Conservation (phyloP, 2,888 invertebrate species). For the Diogma glabrata region DNA sequence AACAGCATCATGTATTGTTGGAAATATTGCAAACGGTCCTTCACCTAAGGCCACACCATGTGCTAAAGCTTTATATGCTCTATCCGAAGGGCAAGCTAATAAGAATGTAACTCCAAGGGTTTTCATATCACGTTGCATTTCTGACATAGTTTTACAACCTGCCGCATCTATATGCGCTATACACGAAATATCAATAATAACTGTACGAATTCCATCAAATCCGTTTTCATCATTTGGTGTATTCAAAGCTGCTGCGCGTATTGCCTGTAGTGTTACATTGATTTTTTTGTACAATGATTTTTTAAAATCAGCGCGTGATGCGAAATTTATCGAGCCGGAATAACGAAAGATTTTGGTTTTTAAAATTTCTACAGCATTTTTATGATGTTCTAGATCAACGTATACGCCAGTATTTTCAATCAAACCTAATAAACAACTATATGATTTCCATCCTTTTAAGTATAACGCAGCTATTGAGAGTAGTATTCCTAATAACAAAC, state of each 20-base stretch:
- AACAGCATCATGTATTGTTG: constrained; percentile 53
- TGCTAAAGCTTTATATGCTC: constrained; percentile 31
- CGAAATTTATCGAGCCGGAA: constrained; percentile 54
- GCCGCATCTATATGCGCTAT: constrained; percentile 52
- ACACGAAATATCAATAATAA: constrained; percentile 50
- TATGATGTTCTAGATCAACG: constrained; percentile 50
- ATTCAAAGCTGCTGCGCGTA: constrained; percentile 20
- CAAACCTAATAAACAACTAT: constrained; percentile 48
- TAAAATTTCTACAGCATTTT: constrained; percentile 47
- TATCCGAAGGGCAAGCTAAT: constrained; percentile 43
- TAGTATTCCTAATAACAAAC: constrained; percentile 51
- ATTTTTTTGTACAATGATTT: constrained; percentile 40
- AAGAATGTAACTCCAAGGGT: constrained; percentile 42
- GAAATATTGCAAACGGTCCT: constrained; percentile 41
- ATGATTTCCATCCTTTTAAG: constrained; percentile 49
- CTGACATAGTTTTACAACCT: constrained; percentile 44
- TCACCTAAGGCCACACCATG: constrained; percentile 33
- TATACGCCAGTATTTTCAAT: constrained; percentile 53
- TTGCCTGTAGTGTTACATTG: constrained; percentile 37
- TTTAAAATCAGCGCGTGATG: constrained; percentile 46
- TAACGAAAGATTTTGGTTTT: constrained; percentile 58
- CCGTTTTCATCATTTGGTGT: constrained; percentile 3
- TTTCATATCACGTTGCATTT: constrained; percentile 41
- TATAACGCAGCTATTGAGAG: constrained; percentile 57
- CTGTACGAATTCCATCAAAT: constrained; percentile 24